Evolutionary conservation across 2,888 invertebrate species (phyloP).

Genomic region (Dryocosmus kuriphilus): DNA sequence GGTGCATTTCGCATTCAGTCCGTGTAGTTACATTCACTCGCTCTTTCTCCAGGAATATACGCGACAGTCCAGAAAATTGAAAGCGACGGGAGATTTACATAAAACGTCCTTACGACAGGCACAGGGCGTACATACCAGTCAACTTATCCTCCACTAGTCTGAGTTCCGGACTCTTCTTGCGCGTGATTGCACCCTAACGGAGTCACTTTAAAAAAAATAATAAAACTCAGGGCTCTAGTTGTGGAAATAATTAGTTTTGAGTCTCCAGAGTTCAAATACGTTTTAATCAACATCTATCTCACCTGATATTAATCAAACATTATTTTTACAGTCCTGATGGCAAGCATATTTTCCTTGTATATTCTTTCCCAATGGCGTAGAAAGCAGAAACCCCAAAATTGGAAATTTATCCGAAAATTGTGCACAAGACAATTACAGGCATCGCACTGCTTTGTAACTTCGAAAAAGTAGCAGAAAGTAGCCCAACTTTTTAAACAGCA

Average conservation of each 20-base stretch:
- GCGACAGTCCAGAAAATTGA: conserved; percentile 45
- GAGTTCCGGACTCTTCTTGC: conserved; percentile 40
- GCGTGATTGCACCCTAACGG: conserved; percentile 41
- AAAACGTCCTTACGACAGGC: conserved; percentile 37
- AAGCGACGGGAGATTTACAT: conserved; percentile 46
- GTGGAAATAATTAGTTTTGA: background rate
- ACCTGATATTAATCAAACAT: background rate
- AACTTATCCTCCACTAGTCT: too few relatives aligned
- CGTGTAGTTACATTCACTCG: conserved; percentile 16
- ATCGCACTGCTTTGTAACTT: too few relatives aligned
- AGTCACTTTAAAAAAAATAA: background rate
- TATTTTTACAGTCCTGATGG: too few relatives aligned
- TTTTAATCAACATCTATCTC: background rate
- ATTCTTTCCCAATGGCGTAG: background rate
- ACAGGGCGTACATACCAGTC: background rate
- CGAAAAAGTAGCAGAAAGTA: too few relatives aligned
- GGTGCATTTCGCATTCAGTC: conserved; percentile 38
- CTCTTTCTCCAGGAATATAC: conserved; percentile 43
- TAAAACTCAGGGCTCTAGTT: background rate
- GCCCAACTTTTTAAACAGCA: too few relatives aligned
- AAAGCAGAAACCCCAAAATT: background rate
- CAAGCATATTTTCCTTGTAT: too few relatives aligned
- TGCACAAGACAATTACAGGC: too few relatives aligned
- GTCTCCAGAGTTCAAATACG: background rate
- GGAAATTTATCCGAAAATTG: too few relatives aligned